Conservation (phyloP, 2,797 vertebrate species). For the Anguilla anguilla region DNA sequence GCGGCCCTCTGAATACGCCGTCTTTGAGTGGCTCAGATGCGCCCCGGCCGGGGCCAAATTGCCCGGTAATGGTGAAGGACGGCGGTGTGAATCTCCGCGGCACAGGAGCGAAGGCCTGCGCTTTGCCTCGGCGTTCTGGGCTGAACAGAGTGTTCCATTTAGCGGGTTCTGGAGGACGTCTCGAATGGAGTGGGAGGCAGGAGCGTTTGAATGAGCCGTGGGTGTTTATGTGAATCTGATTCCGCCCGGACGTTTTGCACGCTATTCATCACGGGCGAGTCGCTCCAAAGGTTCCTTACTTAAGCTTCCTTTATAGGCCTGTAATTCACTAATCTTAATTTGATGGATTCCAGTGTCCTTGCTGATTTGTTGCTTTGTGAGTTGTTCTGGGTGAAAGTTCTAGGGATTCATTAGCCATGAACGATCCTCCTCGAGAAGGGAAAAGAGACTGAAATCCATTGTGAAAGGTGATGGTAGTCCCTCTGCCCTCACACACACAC, state of each 20-base stretch:
- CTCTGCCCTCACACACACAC: background rate
- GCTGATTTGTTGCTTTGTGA: constrained; percentile 34
- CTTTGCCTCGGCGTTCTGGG: constrained; percentile 1
- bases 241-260: constrained; percentile 41
- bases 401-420: constrained; percentile 45
- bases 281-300: constrained; percentile 43
- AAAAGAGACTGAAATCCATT: constrained; percentile 19
- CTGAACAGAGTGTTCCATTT: constrained; percentile 10
- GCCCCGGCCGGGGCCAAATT: constrained; percentile 29
- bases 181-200: constrained; percentile 31
- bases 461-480: background rate
- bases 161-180: constrained; percentile 43
- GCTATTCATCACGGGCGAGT: constrained; percentile 47
- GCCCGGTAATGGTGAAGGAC: constrained; percentile 47
- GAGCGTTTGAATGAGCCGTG: constrained; percentile 40
- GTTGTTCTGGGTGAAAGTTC: constrained; percentile 34
- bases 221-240: constrained; percentile 18
- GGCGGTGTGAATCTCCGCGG: constrained; percentile 9
- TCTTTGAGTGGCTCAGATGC: background rate
- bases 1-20: constrained; percentile 50
- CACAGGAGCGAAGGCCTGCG: constrained; percentile 11
- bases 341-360: constrained; percentile 43
- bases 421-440: constrained; percentile 44
- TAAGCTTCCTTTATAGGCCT: constrained; percentile 37
- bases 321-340: constrained; percentile 46